Base-by-base conservation (phyloP, 1,140 invertebrate genomes). In the Doryteuthis pealeii region DNA sequence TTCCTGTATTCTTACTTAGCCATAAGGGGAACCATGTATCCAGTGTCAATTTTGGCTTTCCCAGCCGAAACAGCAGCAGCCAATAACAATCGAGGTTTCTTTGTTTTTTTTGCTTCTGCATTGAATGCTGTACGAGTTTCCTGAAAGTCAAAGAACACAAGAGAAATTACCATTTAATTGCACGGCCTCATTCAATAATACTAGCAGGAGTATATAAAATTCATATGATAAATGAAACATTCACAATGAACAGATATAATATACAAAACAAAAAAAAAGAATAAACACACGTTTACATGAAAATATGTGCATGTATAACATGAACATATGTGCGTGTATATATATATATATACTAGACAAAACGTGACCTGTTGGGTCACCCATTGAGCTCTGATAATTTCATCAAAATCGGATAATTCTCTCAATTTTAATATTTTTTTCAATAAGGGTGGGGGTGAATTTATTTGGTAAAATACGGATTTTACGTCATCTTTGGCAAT, bases 61-160 rank as follows among this genome's bases (percentile, higher is more conserved):
- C 95, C 95, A 30, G 96, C 95, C 0, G 95, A 95, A 28, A 97
- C 94, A n/a, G 96, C 96, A 93, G 97, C 95, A n/a, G 95, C 95
- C 0, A 98, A 88, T 18, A 97, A 87, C 10, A 98, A 90, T 67
- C 93, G 88, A 18, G 92, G 89, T 80, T 93, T 90, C 72, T 94
- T 94, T 12, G 93, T 94, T 87, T 94, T 94, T 54, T 91, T 90
- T 0, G 93, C 91, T 88, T 97, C 95, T 74, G 92, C 90, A 66
- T 96, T 93, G 80, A 97, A 97, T 82, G 96, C 95, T 79, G 95
- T 92, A 12, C 95, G 89, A 40, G 97, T 87, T 89, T 97, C 95
- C 91, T 96, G 88, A 15, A 85, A 69, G 68, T 58, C 2, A 2
- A 54, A 43, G 26, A 26, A 14, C 12, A 12, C 12, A 49, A 22